Evolutionary conservation across 2,888 invertebrate species (phyloP), one percentile per base, ranked within the genome.

Genomic region (Drosophila robusta): DNA sequence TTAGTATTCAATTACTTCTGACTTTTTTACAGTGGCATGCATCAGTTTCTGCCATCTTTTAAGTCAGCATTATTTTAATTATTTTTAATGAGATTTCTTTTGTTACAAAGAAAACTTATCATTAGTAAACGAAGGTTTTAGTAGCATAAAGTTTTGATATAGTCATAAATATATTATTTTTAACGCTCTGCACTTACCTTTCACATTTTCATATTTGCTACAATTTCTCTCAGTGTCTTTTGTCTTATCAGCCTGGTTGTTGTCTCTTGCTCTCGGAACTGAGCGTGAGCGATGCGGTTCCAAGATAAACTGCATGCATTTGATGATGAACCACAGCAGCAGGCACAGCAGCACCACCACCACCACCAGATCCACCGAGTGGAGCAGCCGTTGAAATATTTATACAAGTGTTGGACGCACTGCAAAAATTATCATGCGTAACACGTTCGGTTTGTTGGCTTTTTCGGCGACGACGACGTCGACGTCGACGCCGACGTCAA

Each of bases 361-460:
- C 26, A 22, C 32, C 42, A n/a, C 14, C 32, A 26, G 32, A 36
- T 49, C 54, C 63, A 44, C 51, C 55, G 58, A 68, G 66, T 51
- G 69, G 55, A 51, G 73, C 54, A 66, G 70, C 69, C 70, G 78
- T 87, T 81, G 82, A 74, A 78, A 74, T 75, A 88, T 86, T 88
- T 85, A 86, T 85, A 68, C 69, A 68, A 72, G 55, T 71, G 69
- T 63, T 52, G 71, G 62, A 64, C 60, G 75, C 67, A 72, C 74
- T 69, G 77, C 79, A 52, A 76, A 80, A 82, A 83, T 89, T 89
- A 89, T 88, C 89, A 86, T 86, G 85, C 85, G 89, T 86, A 88
- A 86, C 89, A 86, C 89, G 85, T 86, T 88, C 69, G 65, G 73
- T 81, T 85, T 85, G 89, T 89, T 85, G 82, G 89, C 82, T 85